Conservation (phyloP, 1,140 invertebrate species). For the Periplaneta americana region DNA sequence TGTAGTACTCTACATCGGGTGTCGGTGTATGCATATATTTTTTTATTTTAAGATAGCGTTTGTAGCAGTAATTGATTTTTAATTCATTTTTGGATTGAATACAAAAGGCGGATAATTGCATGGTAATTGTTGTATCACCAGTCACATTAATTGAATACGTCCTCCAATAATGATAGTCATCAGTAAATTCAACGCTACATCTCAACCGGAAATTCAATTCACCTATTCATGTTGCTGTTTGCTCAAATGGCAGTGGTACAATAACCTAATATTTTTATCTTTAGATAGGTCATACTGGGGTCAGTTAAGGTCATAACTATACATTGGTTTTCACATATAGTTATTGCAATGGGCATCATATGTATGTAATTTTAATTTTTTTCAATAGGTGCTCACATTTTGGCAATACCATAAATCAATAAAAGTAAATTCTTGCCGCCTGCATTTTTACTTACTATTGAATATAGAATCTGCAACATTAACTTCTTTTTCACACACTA, state of each 20-base stretch:
- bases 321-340: no score
- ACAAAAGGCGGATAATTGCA: not conserved
- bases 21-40: not conserved
- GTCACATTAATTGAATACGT: not conserved
- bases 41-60: not conserved
- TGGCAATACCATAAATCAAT: no score
- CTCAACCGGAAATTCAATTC: not conserved
- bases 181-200: not conserved
- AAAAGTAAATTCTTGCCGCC: no score
- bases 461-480: no score
- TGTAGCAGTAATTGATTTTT: not conserved
- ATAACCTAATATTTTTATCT: not conserved
- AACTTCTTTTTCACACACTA: no score
- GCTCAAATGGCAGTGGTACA: not conserved
- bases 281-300: not conserved
- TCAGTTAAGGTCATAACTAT: no score
- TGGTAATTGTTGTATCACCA: not conserved
- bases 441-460: no score
- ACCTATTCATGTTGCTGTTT: not conserved
- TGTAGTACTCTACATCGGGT: not conserved
- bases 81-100: not conserved
- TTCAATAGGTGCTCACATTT: no score
- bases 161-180: not conserved
- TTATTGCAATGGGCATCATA: no score
- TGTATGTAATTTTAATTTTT: no score